phyloP scores from a whole-genome alignment of 2,888 invertebrate species.

The Caenorhabditis plicata region DNA sequence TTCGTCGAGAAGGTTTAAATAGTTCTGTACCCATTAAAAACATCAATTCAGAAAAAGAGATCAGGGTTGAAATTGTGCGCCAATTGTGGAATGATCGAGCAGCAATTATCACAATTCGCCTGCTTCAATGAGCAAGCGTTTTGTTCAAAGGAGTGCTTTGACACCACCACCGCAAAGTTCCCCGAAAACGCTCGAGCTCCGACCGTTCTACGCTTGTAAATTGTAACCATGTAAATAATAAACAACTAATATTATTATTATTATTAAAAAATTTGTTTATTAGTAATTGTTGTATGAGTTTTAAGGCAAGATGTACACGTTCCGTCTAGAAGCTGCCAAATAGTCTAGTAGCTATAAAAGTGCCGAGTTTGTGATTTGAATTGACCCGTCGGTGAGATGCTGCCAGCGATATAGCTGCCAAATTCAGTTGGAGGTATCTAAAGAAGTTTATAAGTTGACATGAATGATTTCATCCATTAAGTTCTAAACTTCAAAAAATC shows the following conservation, averaged over 20 bases:
- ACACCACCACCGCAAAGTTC: too few relatives aligned
- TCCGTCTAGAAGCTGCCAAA: too few relatives aligned
- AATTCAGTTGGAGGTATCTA: constrained; percentile 30
- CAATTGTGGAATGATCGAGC: constrained; percentile 61
- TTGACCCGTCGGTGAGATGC: constrained; percentile 28
- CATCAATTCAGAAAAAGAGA: constrained; percentile 28
- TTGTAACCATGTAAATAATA: too few relatives aligned
- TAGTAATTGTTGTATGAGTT: neutral
- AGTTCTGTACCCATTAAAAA: neutral
- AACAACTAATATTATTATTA: too few relatives aligned
- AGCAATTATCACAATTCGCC: constrained; percentile 42
- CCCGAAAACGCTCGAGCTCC: constrained; percentile 27
- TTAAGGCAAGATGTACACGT: neutral
- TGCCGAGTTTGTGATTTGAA: constrained; percentile 46
- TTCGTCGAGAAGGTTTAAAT: constrained; percentile 35
- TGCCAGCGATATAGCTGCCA: constrained; percentile 32
- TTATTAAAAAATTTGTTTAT: neutral
- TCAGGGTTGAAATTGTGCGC: constrained; percentile 51
- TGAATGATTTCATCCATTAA: too few relatives aligned
- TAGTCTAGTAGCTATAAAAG: constrained; percentile 44
- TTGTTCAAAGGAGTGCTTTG: constrained; percentile 47
- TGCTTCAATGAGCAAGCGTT: constrained; percentile 25
- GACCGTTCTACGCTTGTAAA: constrained; percentile 27
- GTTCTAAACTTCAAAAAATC: too few relatives aligned
- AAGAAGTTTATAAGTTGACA: too few relatives aligned